Base-by-base conservation (phyloP, 2,797 vertebrate genomes). In the Phrynocephalus forsythii region DNA sequence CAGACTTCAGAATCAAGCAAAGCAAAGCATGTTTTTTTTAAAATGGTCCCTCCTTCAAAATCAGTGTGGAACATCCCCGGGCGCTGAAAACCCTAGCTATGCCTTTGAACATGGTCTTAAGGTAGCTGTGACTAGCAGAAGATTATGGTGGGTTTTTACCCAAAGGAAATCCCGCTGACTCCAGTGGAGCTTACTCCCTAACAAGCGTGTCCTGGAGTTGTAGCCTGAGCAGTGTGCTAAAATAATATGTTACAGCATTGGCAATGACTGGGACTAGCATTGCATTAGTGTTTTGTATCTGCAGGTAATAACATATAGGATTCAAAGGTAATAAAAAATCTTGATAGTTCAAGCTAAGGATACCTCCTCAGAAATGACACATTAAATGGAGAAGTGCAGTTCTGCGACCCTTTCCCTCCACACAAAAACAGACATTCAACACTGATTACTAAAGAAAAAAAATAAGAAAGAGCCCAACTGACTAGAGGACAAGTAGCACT, bases 361-460 rank as follows among this genome's bases (percentile, higher is more conserved):
- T 78, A 6, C 6, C 69, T 86, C 38, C 77, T 78, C 69, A 38
- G 24, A 83, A 26, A 48, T 20, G 78, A 68, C 38, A 88, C 48
- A 38, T n/a, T 18, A 20, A 5, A 60, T 68, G 30, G 78, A 56
- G 8, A 87, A 71, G 1, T 33, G 78, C 38, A 84, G 60, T 73
- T 44, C 2, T 88, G 66, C 20, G 28, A 44, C 67, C 5, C 63
- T n/a, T 22, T 67, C 85, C n/a, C 56, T 60, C 83, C 75, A 85
- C 69, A 88, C 71, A 88, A 82, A 82, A 76, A 82, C 83, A 82
- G 48, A 88, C 87, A 88, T 60, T 76, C 30, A 88, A 88, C 83
- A 88, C 56, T 85, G 38, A 66, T 82, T 82, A 73, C 18, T 63
- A 6, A 44, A 30, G 77, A 30, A 75, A 66, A 72, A 67, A 15